Percentiles rank a stretch among this genome's conserved stretches.
These are phyloP conservation scores for Periophthalmus modestus DNA, from an alignment of 2,113 vertebrate species.

Conservation along the genomic window DNA sequence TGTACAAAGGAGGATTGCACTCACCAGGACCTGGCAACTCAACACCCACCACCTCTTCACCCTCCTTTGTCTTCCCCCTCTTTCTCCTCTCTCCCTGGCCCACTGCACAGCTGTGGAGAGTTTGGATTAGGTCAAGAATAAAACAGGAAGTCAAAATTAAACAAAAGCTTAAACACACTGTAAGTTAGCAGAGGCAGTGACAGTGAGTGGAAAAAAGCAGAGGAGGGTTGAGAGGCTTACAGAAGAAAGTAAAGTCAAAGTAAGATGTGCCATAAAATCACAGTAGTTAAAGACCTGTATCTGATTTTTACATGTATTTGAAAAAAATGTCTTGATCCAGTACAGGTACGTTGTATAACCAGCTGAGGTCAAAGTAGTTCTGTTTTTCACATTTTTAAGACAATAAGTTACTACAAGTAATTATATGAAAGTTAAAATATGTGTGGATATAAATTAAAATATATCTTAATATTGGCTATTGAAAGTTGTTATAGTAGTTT, in stretches of 20 bases:
- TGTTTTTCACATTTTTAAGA: too few relatives aligned
- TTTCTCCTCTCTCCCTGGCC: slow-evolving; percentile 59
- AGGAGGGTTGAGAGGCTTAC: not conserved
- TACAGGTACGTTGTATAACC: too few relatives aligned
- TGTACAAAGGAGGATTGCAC: slow-evolving; percentile 63
- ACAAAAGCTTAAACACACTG: slow-evolving; percentile 73
- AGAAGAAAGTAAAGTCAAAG: not conserved
- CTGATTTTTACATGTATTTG: too few relatives aligned
- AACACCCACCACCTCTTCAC: slow-evolving; percentile 35
- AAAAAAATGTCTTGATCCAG: too few relatives aligned
- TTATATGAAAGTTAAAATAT: too few relatives aligned
- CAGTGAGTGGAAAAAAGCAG: slow-evolving; percentile 53
- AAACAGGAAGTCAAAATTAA: slow-evolving; percentile 86
- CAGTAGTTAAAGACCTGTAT: too few relatives aligned
- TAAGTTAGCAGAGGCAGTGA: slow-evolving; percentile 65
- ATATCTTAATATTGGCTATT: too few relatives aligned
- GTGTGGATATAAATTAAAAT: too few relatives aligned
- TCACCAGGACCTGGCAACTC: slow-evolving; percentile 73
- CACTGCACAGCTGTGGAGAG: slow-evolving; percentile 81
- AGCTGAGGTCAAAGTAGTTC: too few relatives aligned
- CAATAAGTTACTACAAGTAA: too few relatives aligned
- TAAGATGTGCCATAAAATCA: not conserved
- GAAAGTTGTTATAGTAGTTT: too few relatives aligned
- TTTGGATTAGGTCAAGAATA: slow-evolving; percentile 84
- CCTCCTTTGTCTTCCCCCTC: not conserved